Evolutionary conservation across 1,140 invertebrate genomes (phyloP).

Genomic region (Aphaenogaster ashmeadi): DNA sequence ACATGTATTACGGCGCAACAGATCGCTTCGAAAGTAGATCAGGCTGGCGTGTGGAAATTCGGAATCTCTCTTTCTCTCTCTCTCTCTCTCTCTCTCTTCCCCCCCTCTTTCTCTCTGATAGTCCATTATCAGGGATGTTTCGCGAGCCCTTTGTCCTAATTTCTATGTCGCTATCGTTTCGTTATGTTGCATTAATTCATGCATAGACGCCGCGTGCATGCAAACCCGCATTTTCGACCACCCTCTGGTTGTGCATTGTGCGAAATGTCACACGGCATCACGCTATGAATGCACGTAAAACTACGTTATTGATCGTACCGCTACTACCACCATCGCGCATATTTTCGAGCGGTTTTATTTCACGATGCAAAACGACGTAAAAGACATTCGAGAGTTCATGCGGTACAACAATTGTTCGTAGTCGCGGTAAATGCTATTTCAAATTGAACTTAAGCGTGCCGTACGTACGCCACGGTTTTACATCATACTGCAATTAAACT

Average conservation of each 20-base stretch:
- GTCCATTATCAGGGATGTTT: slow-evolving; percentile 45
- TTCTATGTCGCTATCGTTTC: slow-evolving; percentile 55
- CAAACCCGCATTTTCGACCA: slow-evolving; percentile 56
- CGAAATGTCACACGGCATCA: slow-evolving; percentile 33
- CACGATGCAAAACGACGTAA: slow-evolving; percentile 1
- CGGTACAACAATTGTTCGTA: slow-evolving; percentile 15
- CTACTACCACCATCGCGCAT: background rate
- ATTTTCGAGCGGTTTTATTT: slow-evolving; percentile 39
- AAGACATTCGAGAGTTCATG: slow-evolving; percentile 10
- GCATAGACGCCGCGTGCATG: slow-evolving; percentile 30
- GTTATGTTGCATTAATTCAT: slow-evolving; percentile 54
- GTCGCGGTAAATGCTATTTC: slow-evolving; percentile 21
- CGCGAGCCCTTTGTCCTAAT: slow-evolving; percentile 52
- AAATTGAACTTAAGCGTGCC: slow-evolving; percentile 9
- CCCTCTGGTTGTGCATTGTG: slow-evolving; percentile 35
- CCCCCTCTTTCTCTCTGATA: background rate
- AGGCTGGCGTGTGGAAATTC: slow-evolving; percentile 20
- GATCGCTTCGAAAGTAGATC: slow-evolving; percentile 44
- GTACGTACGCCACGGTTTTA: background rate
- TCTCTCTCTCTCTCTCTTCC: background rate
- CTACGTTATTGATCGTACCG: slow-evolving; percentile 25
- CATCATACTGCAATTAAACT: background rate
- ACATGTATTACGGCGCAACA: slow-evolving; percentile 38
- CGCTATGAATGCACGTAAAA: slow-evolving; percentile 38
- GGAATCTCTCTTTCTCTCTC: slow-evolving; percentile 4